These are phyloP conservation scores for Echinops telfairi DNA, from an alignment of 2,113 vertebrate species.

Conservation along the genomic window DNA sequence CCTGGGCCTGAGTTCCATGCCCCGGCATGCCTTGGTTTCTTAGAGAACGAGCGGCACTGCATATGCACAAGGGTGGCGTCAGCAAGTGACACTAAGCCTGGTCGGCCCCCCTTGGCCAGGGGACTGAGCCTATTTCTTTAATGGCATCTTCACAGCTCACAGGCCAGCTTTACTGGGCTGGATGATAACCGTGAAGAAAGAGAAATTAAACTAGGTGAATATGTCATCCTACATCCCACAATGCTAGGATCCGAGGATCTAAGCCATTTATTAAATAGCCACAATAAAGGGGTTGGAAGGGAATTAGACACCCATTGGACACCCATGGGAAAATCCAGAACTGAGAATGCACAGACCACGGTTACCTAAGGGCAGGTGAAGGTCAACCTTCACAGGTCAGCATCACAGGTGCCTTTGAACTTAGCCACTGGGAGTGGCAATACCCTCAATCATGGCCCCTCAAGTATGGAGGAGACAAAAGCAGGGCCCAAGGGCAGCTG, in stretches of 20 bases:
- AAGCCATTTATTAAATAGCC: neutral
- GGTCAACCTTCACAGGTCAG: too few relatives aligned
- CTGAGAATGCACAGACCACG: too few relatives aligned
- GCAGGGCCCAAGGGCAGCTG: too few relatives aligned
- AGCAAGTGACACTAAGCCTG: neutral
- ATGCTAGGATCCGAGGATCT: neutral
- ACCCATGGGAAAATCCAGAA: too few relatives aligned
- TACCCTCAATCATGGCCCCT: too few relatives aligned
- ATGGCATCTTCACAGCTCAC: constrained; percentile 8
- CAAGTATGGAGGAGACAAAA: too few relatives aligned
- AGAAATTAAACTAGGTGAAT: constrained; percentile 1
- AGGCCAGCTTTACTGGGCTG: constrained; percentile 2
- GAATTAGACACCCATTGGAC: too few relatives aligned
- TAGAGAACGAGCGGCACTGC: constrained; percentile 31
- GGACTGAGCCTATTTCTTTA: neutral
- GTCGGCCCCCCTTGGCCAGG: neutral
- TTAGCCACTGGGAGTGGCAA: too few relatives aligned
- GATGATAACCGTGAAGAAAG: constrained; percentile 17
- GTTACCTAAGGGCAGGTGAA: too few relatives aligned
- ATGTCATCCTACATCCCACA: neutral
- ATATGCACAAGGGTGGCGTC: neutral
- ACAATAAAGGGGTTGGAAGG: too few relatives aligned
- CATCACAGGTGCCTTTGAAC: too few relatives aligned
- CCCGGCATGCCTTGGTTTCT: constrained; percentile 52
- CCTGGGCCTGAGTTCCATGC: constrained; percentile 29